Conservation (phyloP, 2,888 invertebrate species). For the Stenoptilia bipunctidactyla region DNA sequence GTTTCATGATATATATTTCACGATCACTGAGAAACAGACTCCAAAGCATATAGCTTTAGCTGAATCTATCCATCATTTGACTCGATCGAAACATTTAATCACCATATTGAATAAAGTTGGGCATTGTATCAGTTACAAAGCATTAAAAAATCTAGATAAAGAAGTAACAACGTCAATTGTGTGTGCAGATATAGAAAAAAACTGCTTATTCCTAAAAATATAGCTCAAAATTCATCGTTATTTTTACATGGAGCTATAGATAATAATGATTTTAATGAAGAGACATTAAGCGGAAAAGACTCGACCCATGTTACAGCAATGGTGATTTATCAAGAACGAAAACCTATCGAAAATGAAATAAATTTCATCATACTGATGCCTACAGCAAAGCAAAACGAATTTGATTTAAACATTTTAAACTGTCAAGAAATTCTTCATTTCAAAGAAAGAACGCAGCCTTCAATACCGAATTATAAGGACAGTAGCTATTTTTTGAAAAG, state of each 20-base stretch:
- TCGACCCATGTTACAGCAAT: constrained; percentile 11
- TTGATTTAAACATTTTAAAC: constrained; percentile 8
- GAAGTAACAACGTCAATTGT: constrained; percentile 8
- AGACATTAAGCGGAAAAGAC: constrained; percentile 8
- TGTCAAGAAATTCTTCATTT: constrained; percentile 10
- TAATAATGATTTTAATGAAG: constrained; percentile 3
- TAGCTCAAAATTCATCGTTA: constrained; percentile 8
- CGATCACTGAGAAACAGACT: no score
- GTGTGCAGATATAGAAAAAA: constrained; percentile 5
- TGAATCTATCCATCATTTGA: constrained; percentile 11
- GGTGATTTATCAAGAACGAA: constrained; percentile 7
- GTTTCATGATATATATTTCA: no score
- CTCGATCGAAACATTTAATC: constrained; percentile 8
- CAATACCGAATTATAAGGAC: constrained; percentile 8
- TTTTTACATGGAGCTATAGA: constrained; percentile 7
- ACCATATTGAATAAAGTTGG: constrained; percentile 6
- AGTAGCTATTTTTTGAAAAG: constrained; percentile 6
- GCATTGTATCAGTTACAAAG: constrained; percentile 8
- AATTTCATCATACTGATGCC: constrained; percentile 10
- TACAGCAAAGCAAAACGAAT: constrained; percentile 8
- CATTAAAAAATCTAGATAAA: constrained; percentile 8
- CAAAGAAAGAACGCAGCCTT: constrained; percentile 9
- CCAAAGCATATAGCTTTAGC: no score
- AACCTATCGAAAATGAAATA: constrained; percentile 11
- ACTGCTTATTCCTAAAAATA: constrained; percentile 10